Base-by-base conservation (phyloP, 2,113 vertebrate genomes). In the Burhinus bistriatus region DNA sequence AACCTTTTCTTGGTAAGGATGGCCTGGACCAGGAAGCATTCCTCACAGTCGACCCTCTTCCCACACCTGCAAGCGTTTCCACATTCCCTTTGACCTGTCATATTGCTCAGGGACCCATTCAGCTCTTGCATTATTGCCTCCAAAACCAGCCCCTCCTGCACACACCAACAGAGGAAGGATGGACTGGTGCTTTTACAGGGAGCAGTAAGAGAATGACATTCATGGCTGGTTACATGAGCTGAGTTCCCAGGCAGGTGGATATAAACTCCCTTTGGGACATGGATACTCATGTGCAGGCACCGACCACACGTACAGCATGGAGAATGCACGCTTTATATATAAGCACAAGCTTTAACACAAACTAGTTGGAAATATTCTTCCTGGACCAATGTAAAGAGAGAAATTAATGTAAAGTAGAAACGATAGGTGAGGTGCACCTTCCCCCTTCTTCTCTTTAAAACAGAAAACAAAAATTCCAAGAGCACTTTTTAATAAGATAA, bases 1-100 rank as follows among this genome's bases (percentile, higher is more conserved):
- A 98, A 98, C 98, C 97, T 98, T 97, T 98, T 97, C 96, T 96
- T 96, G 88, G 95, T 93, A 83, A 68, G 68, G 83, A 73, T 87
- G 92, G 93, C 87, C 83, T 59, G 59, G 87, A 86, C 38, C 59
- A 78, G 45, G 58, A 89, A 93, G 76, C 69, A 36, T 42, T 69
- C 86, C 65, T 85, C 25, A 49, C 13, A n/a, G 58, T 71, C 57
- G 2, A 91, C 10, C 44, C 78, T 62, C 64, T 81, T 66, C 76
- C 52, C 3, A 36, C 92, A 91, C 77, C 94, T 93, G 96, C 72
- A 70, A 85, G 81, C 8, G 6, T 47, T 78, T 76, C 78, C 40
- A 44, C 58, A 36, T 91, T 89, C 61, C 92, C 40, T 87, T 36
- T 77, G 88, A 89, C 47, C 55, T 72, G 34, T 65, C 73, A 25